Base-by-base conservation (phyloP, 2,888 invertebrate genomes). In the Cerastis rubricosa region DNA sequence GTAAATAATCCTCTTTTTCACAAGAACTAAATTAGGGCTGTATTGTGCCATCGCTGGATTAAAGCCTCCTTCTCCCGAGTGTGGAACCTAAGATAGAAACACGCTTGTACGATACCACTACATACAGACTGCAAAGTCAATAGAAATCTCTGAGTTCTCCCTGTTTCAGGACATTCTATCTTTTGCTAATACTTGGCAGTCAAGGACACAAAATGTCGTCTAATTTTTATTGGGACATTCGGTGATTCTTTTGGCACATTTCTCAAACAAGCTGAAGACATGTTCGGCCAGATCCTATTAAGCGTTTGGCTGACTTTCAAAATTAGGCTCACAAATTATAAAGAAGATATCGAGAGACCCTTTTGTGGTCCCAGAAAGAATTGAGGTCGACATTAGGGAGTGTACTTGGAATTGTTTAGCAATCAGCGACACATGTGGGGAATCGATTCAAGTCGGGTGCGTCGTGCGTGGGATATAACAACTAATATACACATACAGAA, bases 401-500 rank as follows among this genome's bases (percentile, higher is more conserved):
- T 70, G 74, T 85, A 73, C 59, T 65, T 45, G 73, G 40, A 78
- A 85, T 88, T 87, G 72, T 77, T 85, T 83, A 64, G 86, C 80
- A 79, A 88, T 88, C 87, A 85, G 73, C 65, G 73, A 69, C 88
- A 87, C 80, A 74, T 86, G 87, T 75, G 77, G 29, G 25, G 68
- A 65, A 80, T 88, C 88, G 85, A 85, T 87, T 82, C 73, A 70
- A 64, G 74, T 69, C 43, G 74, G 82, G 74, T 57, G 47, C 63
- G 69, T 49, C 61, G 65, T 85, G 85, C 76, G 85, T 76, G 73
- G 51, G 57, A 12, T 19, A 35, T 12, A 8, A 14, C 64, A 54
- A 0, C 11, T 5, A 0, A 29, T 3, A 81, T 8, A 7, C 6
- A n/a, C 14, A 0, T 19, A 8, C 67, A 81, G 61, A 71, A 83